A percentile compares a stretch with the other conserved stretches of the same genome.
Conservation (phyloP, 2,113 vertebrate species). For the Trinectes maculatus region DNA sequence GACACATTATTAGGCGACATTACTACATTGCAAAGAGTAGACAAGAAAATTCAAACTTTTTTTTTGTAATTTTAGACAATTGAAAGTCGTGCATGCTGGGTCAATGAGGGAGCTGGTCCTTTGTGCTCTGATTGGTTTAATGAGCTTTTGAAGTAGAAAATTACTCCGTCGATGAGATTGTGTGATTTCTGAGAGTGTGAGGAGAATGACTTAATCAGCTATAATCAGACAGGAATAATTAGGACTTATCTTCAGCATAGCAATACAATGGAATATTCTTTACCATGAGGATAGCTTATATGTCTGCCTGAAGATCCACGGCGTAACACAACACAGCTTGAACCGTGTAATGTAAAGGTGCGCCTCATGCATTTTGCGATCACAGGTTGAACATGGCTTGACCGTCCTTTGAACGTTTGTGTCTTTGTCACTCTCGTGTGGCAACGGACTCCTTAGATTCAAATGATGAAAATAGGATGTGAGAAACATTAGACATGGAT, state of each 20-base stretch:
- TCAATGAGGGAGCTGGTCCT: slow-evolving; percentile 67
- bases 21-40: slow-evolving; percentile 38
- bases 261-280: slow-evolving; percentile 51
- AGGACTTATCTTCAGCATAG: slow-evolving; percentile 51
- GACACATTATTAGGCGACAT: slow-evolving; percentile 38
- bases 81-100: slow-evolving; percentile 72
- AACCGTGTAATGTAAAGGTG: slow-evolving; percentile 2
- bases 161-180: slow-evolving; percentile 72
- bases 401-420: neutral
- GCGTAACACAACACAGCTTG: neutral
- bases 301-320: slow-evolving; percentile 11
- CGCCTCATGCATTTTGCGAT: neutral
- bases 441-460: neutral
- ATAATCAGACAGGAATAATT: slow-evolving; percentile 75
- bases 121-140: slow-evolving; percentile 78
- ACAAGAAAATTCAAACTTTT: slow-evolving; percentile 69
- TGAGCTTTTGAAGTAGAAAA: slow-evolving; percentile 78
- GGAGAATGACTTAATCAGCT: slow-evolving; percentile 76
- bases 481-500: neutral
- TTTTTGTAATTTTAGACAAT: slow-evolving; percentile 65
- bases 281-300: slow-evolving; percentile 38
- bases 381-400: neutral
- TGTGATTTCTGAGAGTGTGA: slow-evolving; percentile 74
- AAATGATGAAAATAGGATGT: neutral
- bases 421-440: neutral